Conservation (phyloP, 2,113 vertebrate species). For the Crotalus tigris region DNA sequence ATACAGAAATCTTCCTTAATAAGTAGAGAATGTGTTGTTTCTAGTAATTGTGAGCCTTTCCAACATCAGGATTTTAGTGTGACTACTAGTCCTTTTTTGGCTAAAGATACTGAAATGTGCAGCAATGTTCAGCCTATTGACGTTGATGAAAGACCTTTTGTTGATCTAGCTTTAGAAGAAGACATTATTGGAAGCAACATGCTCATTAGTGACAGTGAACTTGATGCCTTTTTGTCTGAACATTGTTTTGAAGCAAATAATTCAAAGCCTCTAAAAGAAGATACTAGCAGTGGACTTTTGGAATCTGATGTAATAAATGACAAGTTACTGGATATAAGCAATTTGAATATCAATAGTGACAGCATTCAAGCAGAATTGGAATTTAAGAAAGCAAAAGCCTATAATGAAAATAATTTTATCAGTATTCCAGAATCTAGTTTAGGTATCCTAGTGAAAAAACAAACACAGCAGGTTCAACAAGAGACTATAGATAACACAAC, state of each 20-base stretch:
- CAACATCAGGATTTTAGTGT: constrained; percentile 9
- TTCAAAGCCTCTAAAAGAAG: constrained; percentile 49
- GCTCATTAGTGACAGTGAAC: constrained; percentile 85
- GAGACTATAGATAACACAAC: neutral
- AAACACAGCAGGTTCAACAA: neutral
- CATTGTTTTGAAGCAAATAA: constrained; percentile 63
- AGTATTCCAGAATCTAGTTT: constrained; percentile 21
- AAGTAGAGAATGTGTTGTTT: neutral
- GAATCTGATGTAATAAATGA: constrained; percentile 33
- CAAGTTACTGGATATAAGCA: constrained; percentile 19
- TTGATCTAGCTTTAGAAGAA: constrained; percentile 72
- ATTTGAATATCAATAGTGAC: constrained; percentile 19
- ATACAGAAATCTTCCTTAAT: constrained; percentile 16
- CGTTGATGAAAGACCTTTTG: constrained; percentile 20
- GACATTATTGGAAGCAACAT: constrained; percentile 66
- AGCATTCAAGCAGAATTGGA: constrained; percentile 31
- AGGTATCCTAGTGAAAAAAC: constrained; percentile 51
- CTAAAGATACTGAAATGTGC: constrained; percentile 35
- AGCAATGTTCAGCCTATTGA: constrained; percentile 23
- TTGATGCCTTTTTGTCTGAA: constrained; percentile 87
- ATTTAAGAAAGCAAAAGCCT: constrained; percentile 4
- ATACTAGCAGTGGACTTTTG: constrained; percentile 17
- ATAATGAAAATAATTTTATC: constrained; percentile 14
- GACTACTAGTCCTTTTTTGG: constrained; percentile 14
- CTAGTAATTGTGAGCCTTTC: constrained; percentile 29